Evolutionary conservation across 2,113 vertebrate species (phyloP).

Genomic region (Gallinago paraguaiae): DNA sequence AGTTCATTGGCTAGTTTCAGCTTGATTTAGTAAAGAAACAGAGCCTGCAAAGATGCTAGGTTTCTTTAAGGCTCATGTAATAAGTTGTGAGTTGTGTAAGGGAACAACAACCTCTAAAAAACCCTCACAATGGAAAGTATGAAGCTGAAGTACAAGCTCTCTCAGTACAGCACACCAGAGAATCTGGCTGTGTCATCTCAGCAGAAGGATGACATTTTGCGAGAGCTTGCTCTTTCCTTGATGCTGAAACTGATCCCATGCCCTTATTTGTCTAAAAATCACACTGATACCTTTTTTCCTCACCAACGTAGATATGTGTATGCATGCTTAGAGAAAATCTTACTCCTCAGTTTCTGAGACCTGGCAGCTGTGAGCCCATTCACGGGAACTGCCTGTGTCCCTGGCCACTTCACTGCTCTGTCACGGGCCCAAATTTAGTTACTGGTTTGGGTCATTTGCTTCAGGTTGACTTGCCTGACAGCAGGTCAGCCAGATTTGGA

Average conservation of each 20-base stretch:
- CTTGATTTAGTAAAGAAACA: not conserved
- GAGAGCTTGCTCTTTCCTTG: not conserved
- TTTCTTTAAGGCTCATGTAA: not conserved
- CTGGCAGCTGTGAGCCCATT: not conserved
- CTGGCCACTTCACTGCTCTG: not conserved
- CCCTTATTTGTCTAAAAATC: not conserved
- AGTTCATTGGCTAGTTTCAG: not conserved
- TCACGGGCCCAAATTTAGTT: not conserved
- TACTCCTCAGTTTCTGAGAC: not conserved
- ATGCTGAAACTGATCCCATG: not conserved
- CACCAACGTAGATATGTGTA: not conserved
- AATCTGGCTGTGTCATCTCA: not conserved
- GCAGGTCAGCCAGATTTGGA: not conserved
- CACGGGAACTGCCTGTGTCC: not conserved
- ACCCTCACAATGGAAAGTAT: not conserved
- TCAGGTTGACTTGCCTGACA: not conserved
- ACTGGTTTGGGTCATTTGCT: not conserved
- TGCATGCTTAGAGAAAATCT: not conserved
- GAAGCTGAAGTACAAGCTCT: not conserved
- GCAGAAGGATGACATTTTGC: not conserved
- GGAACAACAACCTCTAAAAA: not conserved
- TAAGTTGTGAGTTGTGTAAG: not conserved
- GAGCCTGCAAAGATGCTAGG: not conserved
- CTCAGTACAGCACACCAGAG: not conserved
- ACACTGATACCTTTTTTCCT: not conserved